Conservation (phyloP, 1,140 invertebrate species). For the Popillia japonica region DNA sequence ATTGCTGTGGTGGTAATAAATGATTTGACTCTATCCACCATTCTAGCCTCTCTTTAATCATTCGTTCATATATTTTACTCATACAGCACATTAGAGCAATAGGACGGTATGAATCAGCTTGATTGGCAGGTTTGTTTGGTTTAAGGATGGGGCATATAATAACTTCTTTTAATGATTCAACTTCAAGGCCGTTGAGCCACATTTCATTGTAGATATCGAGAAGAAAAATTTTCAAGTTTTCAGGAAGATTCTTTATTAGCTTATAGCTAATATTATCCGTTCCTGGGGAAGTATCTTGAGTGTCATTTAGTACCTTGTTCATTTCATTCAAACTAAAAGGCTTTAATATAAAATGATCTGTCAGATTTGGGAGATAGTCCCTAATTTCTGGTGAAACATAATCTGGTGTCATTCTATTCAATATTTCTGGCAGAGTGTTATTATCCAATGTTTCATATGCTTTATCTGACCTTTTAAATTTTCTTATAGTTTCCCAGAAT, state of each 20-base stretch:
- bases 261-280: conserved; percentile 22
- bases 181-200: background rate
- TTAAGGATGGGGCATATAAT: background rate
- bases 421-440: background rate
- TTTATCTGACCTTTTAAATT: background rate
- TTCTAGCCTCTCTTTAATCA: conserved; percentile 41
- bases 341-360: too few species aligned
- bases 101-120: conserved; percentile 35
- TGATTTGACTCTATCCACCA: conserved; percentile 36
- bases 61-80: conserved; percentile 37
- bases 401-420: too few species aligned
- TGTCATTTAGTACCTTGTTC: too few species aligned
- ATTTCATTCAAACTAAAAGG: too few species aligned
- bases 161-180: conserved; percentile 6
- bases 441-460: background rate
- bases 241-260: background rate
- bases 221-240: background rate
- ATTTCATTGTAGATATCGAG: conserved; percentile 16
- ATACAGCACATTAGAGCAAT: conserved; percentile 39
- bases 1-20: conserved; percentile 23
- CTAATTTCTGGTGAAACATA: too few species aligned
- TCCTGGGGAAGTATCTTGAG: background rate
- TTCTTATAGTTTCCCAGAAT: background rate
- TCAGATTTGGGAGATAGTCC: too few species aligned
- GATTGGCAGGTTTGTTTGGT: background rate